These are phyloP conservation scores for Vicugna pacos DNA, from an alignment of 2,113 vertebrate species.

Conservation along the genomic window DNA sequence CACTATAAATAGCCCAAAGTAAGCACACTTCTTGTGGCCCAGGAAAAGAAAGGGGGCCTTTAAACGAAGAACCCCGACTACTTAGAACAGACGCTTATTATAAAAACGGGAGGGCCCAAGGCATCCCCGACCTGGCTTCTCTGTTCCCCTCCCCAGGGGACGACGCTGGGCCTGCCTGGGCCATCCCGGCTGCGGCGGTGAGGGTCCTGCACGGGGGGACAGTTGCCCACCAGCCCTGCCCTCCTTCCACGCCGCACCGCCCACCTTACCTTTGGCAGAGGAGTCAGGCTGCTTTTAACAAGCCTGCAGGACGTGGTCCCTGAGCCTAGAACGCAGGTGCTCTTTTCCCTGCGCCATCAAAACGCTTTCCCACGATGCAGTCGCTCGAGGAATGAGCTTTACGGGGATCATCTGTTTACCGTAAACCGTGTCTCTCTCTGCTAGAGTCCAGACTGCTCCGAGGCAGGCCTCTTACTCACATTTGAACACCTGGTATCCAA, in stretches of 20 bases:
- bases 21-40: background rate
- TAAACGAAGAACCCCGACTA: background rate
- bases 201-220: background rate
- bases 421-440: background rate
- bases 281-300: background rate
- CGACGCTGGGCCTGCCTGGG: background rate
- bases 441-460: background rate
- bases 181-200: background rate
- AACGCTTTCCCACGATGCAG: background rate
- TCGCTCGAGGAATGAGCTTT: accelerated
- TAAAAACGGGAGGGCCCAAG: background rate
- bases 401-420: background rate
- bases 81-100: background rate
- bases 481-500: background rate
- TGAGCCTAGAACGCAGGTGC: accelerated
- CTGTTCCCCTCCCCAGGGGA: background rate
- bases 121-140: background rate
- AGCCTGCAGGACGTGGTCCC: background rate
- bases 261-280: background rate
- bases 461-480: background rate
- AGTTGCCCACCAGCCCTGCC: background rate
- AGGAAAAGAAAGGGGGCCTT: background rate
- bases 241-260: background rate
- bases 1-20: background rate
- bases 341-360: background rate